Evolutionary conservation across 2,888 invertebrate genomes (phyloP), one percentile per base, ranked within the genome.

Genomic region (Empis livida): DNA sequence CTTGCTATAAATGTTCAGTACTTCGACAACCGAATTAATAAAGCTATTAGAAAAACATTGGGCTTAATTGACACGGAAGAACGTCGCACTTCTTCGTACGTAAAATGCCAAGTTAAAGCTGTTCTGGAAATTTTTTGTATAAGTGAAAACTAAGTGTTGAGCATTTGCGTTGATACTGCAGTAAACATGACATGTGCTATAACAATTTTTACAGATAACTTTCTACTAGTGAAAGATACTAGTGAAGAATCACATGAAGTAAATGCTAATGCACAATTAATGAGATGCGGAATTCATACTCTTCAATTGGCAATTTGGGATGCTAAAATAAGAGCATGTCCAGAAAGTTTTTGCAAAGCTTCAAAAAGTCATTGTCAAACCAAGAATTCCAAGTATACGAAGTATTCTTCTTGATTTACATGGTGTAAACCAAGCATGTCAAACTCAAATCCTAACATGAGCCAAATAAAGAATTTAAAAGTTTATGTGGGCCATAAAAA

Each of bases 181-280:
- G 35, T n/a, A 35, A 43, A 32, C 32, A 43, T 43, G 43, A 32
- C 32, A 31, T 43, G 43, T 43, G 43, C 32, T 14, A 32, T 43
- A 43, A 43, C 14, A 42, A 42, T 15, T 30, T 31, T 43, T 31
- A n/a, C 43, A 31, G 43, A 43, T 31, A 32, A 43, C 27, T 30
- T 31, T 17, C 15, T 17, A 43, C 43, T 43, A 27, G 30, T 42
- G 30, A 30, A 30, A n/a, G n/a, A n/a, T n/a, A n/a, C 30, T 11
- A 43, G 16, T 43, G 32, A 16, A 32, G 17, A 16, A 32, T 30
- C 15, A 10, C 16, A 32, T 43, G 13, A 30, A 43, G 32, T 27
- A 16, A 43, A 27, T 35, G 35, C 35, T n/a, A 35, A 35, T 35
- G 35, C 37, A 15, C 43, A 32, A 35, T 35, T 35, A 35, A 35